Evolutionary conservation across 1,140 invertebrate species (phyloP).

Genomic region (Argopecten irradians): DNA sequence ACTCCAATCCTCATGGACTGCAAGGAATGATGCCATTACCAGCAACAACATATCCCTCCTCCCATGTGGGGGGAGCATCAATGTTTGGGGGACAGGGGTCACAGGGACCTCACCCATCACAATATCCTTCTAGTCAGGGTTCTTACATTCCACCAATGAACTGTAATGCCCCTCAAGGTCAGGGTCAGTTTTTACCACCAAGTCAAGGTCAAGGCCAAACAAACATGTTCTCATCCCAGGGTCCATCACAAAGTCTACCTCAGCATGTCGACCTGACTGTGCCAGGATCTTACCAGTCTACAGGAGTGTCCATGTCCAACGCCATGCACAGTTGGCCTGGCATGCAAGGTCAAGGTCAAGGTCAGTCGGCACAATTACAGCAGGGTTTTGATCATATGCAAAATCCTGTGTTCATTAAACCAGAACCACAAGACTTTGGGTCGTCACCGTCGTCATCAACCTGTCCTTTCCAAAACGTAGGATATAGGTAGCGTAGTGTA

Average conservation of each 20-base stretch:
- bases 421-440: not conserved
- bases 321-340: not conserved
- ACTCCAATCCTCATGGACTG: not conserved
- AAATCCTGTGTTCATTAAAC: conserved; percentile 1
- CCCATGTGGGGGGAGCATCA: not conserved
- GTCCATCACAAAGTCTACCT: conserved; percentile 6
- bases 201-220: not conserved
- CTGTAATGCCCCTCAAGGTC: not conserved
- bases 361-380: not conserved
- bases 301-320: not conserved
- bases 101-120: conserved; percentile 5
- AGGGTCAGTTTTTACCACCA: not conserved
- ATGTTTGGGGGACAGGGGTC: conserved; percentile 13
- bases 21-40: conserved; percentile 1
- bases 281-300: not conserved
- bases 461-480: not conserved
- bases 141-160: not conserved
- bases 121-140: not conserved
- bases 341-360: not conserved
- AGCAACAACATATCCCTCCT: conserved; percentile 15
- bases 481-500: not conserved
- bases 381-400: conserved; percentile 15
- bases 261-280: not conserved
- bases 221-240: conserved; percentile 6
- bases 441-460: not conserved